Evolutionary conservation across 2,113 vertebrate genomes (phyloP).

Genomic region (Microtus montanus): DNA sequence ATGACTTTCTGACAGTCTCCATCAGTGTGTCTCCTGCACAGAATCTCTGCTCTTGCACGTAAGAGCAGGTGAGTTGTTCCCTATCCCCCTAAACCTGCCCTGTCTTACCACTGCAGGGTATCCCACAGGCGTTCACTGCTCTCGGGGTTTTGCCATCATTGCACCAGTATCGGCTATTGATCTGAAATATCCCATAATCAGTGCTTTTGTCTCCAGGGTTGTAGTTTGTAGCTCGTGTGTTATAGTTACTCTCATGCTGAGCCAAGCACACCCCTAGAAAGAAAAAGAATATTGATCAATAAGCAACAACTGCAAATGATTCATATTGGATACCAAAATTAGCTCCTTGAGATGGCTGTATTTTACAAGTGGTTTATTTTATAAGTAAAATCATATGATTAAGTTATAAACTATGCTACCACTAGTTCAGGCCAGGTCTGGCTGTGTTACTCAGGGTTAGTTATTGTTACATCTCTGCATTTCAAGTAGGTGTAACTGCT

Average conservation of each 20-base stretch:
- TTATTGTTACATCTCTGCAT: not conserved
- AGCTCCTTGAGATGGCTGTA: not conserved
- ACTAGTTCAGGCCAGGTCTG: not conserved
- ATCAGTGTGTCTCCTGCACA: not conserved
- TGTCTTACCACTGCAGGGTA: slow-evolving; percentile 68
- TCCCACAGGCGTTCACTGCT: slow-evolving; percentile 25
- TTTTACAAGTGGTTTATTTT: slow-evolving; percentile 15
- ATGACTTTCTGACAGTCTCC: not conserved
- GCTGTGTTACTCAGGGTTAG: not conserved
- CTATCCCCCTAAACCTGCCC: accelerated
- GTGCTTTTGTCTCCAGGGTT: slow-evolving; percentile 72
- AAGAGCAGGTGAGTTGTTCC: not conserved
- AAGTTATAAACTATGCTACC: not conserved
- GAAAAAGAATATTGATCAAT: not conserved
- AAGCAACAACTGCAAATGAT: not conserved
- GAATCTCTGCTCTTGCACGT: not conserved
- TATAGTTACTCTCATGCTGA: slow-evolving; percentile 78
- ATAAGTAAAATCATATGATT: not conserved
- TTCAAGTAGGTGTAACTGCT: not conserved
- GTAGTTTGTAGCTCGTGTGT: slow-evolving; percentile 76
- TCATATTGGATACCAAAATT: not conserved
- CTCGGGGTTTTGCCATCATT: slow-evolving; percentile 59
- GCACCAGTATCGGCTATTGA: slow-evolving; percentile 85
- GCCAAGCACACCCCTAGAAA: slow-evolving; percentile 84
- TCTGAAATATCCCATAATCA: slow-evolving; percentile 85